phyloP scores from a whole-genome alignment of 2,113 vertebrate genomes.

The Plecotus auritus region DNA sequence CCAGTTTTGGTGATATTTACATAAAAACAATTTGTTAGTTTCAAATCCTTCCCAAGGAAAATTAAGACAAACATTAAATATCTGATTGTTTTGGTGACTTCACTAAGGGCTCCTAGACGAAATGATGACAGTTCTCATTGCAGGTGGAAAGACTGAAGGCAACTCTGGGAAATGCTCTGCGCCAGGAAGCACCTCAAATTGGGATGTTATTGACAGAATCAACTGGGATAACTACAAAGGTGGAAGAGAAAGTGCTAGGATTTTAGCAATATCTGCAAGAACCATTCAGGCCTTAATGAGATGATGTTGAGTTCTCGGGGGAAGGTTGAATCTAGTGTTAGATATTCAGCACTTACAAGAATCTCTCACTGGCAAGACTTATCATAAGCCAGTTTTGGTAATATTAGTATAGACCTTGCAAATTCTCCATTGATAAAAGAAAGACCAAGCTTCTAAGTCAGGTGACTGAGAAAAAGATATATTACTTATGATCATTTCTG shows the following conservation, averaged over 20 bases:
- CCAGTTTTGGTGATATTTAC: background rate
- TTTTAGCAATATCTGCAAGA: slow-evolving; percentile 15
- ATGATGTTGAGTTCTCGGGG: background rate
- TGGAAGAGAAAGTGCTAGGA: slow-evolving; percentile 49
- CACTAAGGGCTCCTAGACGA: background rate
- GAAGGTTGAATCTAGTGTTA: background rate
- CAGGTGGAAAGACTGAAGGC: background rate
- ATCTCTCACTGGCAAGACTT: background rate
- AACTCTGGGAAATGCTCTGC: slow-evolving; percentile 40
- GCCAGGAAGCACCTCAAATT: background rate
- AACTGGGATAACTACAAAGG: slow-evolving; percentile 6
- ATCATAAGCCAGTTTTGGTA: background rate
- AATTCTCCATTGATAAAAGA: background rate
- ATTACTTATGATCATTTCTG: background rate
- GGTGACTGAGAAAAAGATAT: background rate
- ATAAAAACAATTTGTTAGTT: background rate
- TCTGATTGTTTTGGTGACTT: background rate
- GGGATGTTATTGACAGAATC: slow-evolving; percentile 50
- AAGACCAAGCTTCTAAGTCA: background rate
- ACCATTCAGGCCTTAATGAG: slow-evolving; percentile 11
- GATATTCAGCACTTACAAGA: background rate
- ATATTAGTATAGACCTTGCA: background rate
- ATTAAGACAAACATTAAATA: background rate
- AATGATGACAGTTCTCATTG: background rate
- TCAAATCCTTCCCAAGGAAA: background rate